Evolutionary conservation across 2,797 vertebrate genomes (phyloP), one percentile per base, ranked within the genome.

Genomic region (Falco concolor): DNA sequence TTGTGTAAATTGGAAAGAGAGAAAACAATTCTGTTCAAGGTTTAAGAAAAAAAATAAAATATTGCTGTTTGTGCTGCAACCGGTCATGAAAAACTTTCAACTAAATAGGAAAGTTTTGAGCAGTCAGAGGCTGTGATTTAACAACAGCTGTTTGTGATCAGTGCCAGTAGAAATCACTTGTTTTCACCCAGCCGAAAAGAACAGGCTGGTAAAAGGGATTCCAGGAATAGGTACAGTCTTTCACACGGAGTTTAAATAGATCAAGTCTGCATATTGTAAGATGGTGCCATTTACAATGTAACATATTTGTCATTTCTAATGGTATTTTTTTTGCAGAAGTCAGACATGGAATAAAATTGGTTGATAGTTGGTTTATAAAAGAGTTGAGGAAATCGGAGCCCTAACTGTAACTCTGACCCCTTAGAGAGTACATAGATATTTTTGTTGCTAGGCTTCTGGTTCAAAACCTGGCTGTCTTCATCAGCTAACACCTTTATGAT

Each of bases 161-260:
- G 75, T 96, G 94, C 94, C 96, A 96, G 86, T 40, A 84, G 70
- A 96, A 96, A 95, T 94, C 87, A 79, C 80, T 96, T 95, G 84
- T 92, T 97, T 95, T 89, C 72, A 92, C 45, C 56, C 81, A 87
- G 91, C 70, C 2, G 3, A 67, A 93, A 87, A 80, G 75, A 93
- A 80, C 64, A 87, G 60, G 60, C 78, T 95, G 77, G 81, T 74
- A 44, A 88, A 87, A 93, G 34, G 40, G 75, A 75, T 87, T 93
- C 88, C 88, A 95, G 75, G 81, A 95, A 95, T 82, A 95, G 91
- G 86, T 95, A 68, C 84, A 84, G 70, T 87, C 87, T 81, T 94
- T 93, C 77, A 93, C 86, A 83, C 12, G 50, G 42, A 75, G 61
- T 85, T 92, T 93, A 90, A 83, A 91, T 96, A 75, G 73, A 64